These are phyloP conservation scores for Antitype chi DNA, from an alignment of 2,888 invertebrate species.

Conservation along the genomic window DNA sequence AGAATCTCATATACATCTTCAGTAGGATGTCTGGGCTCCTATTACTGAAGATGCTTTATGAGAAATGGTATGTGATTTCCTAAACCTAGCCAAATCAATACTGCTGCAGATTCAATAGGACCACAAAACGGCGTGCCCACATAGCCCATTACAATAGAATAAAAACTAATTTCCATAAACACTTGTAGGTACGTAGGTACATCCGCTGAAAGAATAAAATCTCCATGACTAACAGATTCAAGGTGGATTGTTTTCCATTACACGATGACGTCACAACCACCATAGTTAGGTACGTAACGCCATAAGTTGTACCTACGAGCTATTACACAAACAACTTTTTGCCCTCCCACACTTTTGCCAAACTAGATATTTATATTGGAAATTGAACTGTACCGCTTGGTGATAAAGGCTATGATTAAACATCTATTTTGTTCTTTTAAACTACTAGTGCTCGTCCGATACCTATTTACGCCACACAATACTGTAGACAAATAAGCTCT, in stretches of 20 bases:
- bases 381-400: slow-evolving; percentile 44
- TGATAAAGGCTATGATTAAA: slow-evolving; percentile 14
- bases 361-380: slow-evolving; percentile 27
- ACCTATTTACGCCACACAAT: slow-evolving; percentile 37
- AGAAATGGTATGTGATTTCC: background rate
- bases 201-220: slow-evolving; percentile 52
- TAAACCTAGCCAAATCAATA: background rate
- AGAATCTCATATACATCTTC: background rate
- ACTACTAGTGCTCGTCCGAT: slow-evolving; percentile 22
- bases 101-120: slow-evolving; percentile 1
- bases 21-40: too few relatives aligned
- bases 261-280: slow-evolving; percentile 52
- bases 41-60: too few relatives aligned
- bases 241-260: slow-evolving; percentile 56
- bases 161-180: slow-evolving; percentile 47
- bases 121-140: slow-evolving; percentile 12
- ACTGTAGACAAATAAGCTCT: slow-evolving; percentile 15
- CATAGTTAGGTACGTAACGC: slow-evolving; percentile 42
- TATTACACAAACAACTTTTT: slow-evolving; percentile 76
- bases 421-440: slow-evolving; percentile 1
- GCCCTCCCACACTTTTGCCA: slow-evolving; percentile 58
- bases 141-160: slow-evolving; percentile 38
- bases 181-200: slow-evolving; percentile 24
- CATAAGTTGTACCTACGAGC: slow-evolving; percentile 57
- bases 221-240: slow-evolving; percentile 62